These are phyloP conservation scores for Platalea minor DNA, from an alignment of 2,797 vertebrate species.

Conservation along the genomic window DNA sequence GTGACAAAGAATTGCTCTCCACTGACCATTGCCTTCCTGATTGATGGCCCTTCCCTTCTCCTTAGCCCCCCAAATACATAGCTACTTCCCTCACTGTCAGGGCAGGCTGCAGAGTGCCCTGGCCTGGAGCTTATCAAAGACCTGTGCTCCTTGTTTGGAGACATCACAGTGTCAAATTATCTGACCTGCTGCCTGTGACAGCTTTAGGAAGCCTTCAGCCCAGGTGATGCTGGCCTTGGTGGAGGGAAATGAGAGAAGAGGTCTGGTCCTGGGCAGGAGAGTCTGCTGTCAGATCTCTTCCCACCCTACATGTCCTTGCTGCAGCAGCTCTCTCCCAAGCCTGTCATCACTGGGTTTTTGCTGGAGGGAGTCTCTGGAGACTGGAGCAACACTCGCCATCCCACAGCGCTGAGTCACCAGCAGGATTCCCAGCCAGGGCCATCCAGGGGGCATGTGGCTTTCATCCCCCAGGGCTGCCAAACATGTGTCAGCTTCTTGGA, in stretches of 20 bases:
- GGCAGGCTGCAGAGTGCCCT: background rate
- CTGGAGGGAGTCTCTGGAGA: background rate
- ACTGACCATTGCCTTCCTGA: background rate
- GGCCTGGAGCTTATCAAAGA: background rate
- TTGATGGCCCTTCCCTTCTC: background rate
- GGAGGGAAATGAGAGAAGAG: background rate
- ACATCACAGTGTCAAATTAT: background rate
- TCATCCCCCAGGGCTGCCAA: background rate
- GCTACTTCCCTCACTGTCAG: background rate
- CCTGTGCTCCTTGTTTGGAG: background rate
- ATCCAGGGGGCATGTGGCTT: background rate
- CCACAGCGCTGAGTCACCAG: background rate
- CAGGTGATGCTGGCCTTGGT: background rate
- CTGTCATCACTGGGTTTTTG: background rate
- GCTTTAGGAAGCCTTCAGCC: background rate
- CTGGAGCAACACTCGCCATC: background rate
- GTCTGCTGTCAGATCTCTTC: background rate
- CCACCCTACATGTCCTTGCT: background rate
- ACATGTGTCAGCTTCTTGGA: background rate
- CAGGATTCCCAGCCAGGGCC: background rate
- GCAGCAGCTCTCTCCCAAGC: background rate
- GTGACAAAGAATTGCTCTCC: background rate
- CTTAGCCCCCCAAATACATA: background rate
- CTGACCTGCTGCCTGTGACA: background rate
- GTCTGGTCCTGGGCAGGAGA: background rate